Conservation (phyloP, 2,888 invertebrate genomes). For the Ochlodes sylvanus region DNA sequence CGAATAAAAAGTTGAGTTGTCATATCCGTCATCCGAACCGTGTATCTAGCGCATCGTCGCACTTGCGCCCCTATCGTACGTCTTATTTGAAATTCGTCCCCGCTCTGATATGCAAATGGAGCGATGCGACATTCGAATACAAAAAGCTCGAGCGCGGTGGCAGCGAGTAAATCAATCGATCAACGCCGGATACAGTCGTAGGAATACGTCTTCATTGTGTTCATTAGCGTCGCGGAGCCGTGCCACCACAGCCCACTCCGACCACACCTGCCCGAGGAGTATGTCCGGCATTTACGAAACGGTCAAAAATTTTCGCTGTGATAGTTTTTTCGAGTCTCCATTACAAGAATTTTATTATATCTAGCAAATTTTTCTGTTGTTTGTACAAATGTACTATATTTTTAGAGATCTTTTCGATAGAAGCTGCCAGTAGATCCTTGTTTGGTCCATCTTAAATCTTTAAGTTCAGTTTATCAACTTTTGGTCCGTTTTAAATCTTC, state of each 20-base stretch:
- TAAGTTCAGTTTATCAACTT: too few species aligned
- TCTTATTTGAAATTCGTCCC: conserved; percentile 80
- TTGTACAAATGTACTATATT: too few species aligned
- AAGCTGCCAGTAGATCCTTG: too few species aligned
- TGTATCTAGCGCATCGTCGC: conserved; percentile 40
- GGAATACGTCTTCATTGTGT: conserved; percentile 85
- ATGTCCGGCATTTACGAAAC: conserved; percentile 73
- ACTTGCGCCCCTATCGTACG: conserved; percentile 29
- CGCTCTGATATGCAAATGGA: conserved; percentile 79
- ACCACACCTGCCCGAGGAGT: conserved; percentile 75
- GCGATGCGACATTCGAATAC: conserved; percentile 84
- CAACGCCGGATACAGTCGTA: conserved; percentile 82
- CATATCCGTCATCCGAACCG: conserved; percentile 36
- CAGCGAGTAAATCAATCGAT: conserved; percentile 85
- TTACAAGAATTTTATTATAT: background rate
- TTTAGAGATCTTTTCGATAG: too few species aligned
- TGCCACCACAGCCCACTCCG: conserved; percentile 48
- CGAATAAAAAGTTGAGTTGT: conserved; percentile 31
- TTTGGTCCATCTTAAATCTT: too few species aligned
- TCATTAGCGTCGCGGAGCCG: conserved; percentile 74
- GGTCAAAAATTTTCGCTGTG: conserved; percentile 51
- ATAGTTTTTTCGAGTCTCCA: background rate
- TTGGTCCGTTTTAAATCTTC: too few species aligned
- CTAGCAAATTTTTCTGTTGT: too few species aligned
- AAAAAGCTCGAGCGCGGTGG: conserved; percentile 84